A percentile compares a stretch with the other conserved stretches of the same genome.
phyloP scores from a whole-genome alignment of 2,888 invertebrate species.

The Automeris io region DNA sequence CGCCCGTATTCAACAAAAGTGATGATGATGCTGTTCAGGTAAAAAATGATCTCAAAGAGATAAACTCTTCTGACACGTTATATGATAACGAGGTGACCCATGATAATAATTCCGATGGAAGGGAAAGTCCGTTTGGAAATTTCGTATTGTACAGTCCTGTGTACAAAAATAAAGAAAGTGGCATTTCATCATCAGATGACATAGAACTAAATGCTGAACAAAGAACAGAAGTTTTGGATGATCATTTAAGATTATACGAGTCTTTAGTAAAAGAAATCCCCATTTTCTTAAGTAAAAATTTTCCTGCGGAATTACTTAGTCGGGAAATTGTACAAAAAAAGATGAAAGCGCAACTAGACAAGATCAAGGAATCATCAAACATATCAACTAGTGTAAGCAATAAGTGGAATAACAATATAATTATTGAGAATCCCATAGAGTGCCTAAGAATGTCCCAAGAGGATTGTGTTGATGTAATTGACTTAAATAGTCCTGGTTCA shows the following conservation, averaged over 20 bases:
- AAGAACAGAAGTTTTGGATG: too few relatives aligned
- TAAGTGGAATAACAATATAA: conserved; percentile 13
- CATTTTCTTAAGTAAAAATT: neutral
- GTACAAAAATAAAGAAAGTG: neutral
- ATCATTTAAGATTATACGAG: conserved; percentile 29
- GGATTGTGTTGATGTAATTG: neutral
- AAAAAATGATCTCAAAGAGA: neutral
- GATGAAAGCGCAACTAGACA: neutral
- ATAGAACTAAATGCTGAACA: conserved; percentile 17
- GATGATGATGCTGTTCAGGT: neutral
- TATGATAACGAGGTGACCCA: neutral
- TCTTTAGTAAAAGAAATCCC: conserved; percentile 23
- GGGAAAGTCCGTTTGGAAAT: neutral
- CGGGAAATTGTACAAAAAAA: neutral
- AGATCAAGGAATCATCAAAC: neutral
- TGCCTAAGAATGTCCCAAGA: conserved; percentile 23
- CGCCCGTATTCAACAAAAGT: neutral
- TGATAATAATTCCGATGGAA: neutral
- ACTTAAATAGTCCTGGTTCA: neutral
- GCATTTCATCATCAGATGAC: neutral
- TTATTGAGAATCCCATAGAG: conserved; percentile 35
- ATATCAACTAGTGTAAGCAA: neutral
- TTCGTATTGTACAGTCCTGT: neutral
- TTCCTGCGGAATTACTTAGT: neutral
- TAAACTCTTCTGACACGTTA: neutral